Evolutionary conservation across 2,888 invertebrate genomes (phyloP).

Genomic region (Malthinus seriepunctatus): DNA sequence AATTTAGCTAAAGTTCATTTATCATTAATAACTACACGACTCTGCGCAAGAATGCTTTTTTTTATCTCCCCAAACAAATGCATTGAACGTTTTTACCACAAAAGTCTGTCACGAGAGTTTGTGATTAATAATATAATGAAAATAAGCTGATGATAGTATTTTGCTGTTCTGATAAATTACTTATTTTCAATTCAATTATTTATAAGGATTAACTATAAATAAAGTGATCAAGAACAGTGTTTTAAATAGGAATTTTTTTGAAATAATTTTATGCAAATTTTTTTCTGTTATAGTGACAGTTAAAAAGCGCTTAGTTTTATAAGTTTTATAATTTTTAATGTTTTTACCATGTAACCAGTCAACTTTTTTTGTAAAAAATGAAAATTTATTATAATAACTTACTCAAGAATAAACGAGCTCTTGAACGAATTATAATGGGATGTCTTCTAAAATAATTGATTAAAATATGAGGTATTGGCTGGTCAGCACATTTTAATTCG

Average conservation of each 20-base stretch:
- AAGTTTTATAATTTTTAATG: no score
- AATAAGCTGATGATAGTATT: slow-evolving; percentile 1
- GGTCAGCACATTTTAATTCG: no score
- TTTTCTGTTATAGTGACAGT: no score
- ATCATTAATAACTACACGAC: slow-evolving; percentile 13
- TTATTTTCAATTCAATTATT: no score
- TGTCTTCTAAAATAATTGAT: neutral
- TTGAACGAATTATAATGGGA: neutral
- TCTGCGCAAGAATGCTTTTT: slow-evolving; percentile 19
- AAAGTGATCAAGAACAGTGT: no score
- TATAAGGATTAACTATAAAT: no score
- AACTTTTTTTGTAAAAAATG: no score
- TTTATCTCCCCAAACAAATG: slow-evolving; percentile 8
- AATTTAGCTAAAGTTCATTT: slow-evolving; percentile 12
- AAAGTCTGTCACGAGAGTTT: slow-evolving; percentile 14
- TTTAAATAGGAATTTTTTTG: no score
- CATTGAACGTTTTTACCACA: slow-evolving; percentile 14
- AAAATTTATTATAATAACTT: neutral
- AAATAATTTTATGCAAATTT: no score
- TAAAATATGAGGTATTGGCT: no score
- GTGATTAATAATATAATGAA: slow-evolving; percentile 13
- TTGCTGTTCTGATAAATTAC: neutral
- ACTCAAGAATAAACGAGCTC: neutral
- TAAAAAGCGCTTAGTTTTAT: no score
- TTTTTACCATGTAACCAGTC: no score